Percentiles rank a stretch among this genome's conserved stretches.
Evolutionary conservation across 2,888 invertebrate species (phyloP).

Genomic region (Ichneumoninae sp.): DNA sequence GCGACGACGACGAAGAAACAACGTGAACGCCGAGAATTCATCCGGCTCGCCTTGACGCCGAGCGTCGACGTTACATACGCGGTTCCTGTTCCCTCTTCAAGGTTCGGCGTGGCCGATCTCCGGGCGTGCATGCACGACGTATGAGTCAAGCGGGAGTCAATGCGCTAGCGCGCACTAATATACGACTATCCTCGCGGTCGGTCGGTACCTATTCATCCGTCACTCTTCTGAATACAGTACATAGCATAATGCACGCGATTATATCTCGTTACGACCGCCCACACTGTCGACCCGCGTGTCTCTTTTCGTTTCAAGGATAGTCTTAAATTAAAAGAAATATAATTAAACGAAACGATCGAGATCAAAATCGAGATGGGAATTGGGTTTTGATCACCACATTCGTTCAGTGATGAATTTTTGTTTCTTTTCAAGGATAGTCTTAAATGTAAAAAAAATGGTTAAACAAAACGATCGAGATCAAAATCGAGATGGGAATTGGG

Average conservation of each 20-base stretch:
- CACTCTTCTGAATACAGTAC: slow-evolving; percentile 40
- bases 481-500: background rate
- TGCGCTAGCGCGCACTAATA: slow-evolving; percentile 67
- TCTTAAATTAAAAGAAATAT: background rate
- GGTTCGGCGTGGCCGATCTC: slow-evolving; percentile 67
- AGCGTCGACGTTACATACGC: slow-evolving; percentile 65
- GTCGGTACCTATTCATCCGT: slow-evolving; percentile 54
- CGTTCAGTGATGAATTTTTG: no score
- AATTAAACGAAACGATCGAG: background rate
- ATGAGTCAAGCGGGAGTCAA: slow-evolving; percentile 74
- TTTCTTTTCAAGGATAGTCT: no score
- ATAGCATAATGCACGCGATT: slow-evolving; percentile 40
- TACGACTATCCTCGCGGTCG: slow-evolving; percentile 44
- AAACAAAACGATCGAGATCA: background rate
- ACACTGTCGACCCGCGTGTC: slow-evolving; percentile 31
- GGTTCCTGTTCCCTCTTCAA: slow-evolving; percentile 79
- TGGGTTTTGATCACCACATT: background rate
- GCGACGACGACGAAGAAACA: slow-evolving; percentile 25
- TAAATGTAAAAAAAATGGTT: background rate
- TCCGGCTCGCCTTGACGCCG: slow-evolving; percentile 76
- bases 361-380: background rate
- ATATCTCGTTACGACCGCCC: slow-evolving; percentile 45
- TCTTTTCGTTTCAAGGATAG: slow-evolving; percentile 19
- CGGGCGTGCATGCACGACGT: slow-evolving; percentile 46
- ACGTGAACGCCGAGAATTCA: slow-evolving; percentile 61